Evolutionary conservation across 2,113 vertebrate genomes (phyloP).

Genomic region (Lophius piscatorius): DNA sequence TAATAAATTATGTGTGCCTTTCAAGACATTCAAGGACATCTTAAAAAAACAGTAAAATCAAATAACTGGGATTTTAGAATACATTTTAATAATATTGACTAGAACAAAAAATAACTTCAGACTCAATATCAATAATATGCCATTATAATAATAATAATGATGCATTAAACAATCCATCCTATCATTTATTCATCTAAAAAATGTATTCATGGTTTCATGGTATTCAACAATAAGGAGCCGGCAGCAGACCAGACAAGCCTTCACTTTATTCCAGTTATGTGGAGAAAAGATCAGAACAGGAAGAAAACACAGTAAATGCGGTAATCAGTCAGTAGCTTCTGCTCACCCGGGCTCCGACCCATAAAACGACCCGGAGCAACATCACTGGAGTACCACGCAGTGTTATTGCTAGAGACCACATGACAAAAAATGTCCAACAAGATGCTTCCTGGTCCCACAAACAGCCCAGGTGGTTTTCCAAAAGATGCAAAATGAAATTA

Average conservation of each 20-base stretch:
- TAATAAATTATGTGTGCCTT: too few relatives aligned
- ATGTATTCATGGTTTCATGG: too few relatives aligned
- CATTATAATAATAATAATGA: too few relatives aligned
- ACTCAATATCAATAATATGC: too few relatives aligned
- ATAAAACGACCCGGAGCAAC: slow-evolving; percentile 21
- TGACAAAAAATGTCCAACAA: slow-evolving; percentile 39
- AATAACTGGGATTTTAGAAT: too few relatives aligned
- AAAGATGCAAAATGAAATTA: slow-evolving; percentile 23
- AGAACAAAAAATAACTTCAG: too few relatives aligned
- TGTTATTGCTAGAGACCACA: slow-evolving; percentile 68
- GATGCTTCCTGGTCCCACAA: slow-evolving; percentile 27
- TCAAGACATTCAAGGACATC: too few relatives aligned
- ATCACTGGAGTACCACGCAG: slow-evolving; percentile 26
- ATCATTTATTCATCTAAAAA: too few relatives aligned
- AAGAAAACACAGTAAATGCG: slow-evolving; percentile 74
- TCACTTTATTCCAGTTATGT: slow-evolving; percentile 67
- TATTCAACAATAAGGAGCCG: slow-evolving; percentile 34
- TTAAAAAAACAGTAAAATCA: too few relatives aligned
- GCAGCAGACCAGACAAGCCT: slow-evolving; percentile 48
- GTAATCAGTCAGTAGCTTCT: slow-evolving; percentile 54
- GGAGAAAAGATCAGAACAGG: slow-evolving; percentile 60
- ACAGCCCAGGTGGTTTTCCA: slow-evolving; percentile 9
- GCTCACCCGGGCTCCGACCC: slow-evolving; percentile 13
- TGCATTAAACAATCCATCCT: too few relatives aligned
- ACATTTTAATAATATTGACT: too few relatives aligned